Percentiles rank a stretch among this genome's conserved stretches.
These are phyloP conservation scores for Hypanus sabinus DNA, from an alignment of 2,113 vertebrate species.

Conservation along the genomic window DNA sequence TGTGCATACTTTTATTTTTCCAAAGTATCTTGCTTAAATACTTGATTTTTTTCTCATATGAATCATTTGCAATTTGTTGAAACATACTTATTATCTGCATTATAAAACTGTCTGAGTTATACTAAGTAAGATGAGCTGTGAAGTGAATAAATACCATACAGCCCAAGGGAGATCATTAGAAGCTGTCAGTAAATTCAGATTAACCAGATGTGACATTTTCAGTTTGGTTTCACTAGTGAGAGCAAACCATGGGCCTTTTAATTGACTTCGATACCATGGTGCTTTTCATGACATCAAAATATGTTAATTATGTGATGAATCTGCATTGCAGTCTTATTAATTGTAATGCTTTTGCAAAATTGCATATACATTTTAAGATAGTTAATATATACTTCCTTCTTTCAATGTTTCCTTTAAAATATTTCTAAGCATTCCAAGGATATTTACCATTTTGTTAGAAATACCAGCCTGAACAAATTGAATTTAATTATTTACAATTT, in stretches of 20 bases:
- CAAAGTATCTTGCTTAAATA: slow-evolving; percentile 38
- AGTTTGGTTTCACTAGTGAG: background rate
- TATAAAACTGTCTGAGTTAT: slow-evolving; percentile 21
- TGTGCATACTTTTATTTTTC: slow-evolving; percentile 41
- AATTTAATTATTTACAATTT: background rate
- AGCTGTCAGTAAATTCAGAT: slow-evolving; percentile 21
- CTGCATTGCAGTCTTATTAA: background rate
- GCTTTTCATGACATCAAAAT: background rate
- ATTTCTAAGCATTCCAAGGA: background rate
- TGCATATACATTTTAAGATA: background rate
- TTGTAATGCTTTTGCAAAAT: background rate
- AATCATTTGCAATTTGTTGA: slow-evolving; percentile 43
- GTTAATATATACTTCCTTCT: background rate
- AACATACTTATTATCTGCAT: slow-evolving; percentile 40
- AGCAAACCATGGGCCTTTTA: background rate
- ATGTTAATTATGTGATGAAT: background rate
- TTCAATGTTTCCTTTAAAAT: background rate
- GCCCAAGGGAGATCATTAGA: slow-evolving; percentile 29
- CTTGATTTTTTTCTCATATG: slow-evolving; percentile 23
- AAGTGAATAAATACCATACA: slow-evolving; percentile 30
- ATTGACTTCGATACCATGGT: background rate
- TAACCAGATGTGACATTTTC: slow-evolving; percentile 35
- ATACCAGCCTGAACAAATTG: background rate
- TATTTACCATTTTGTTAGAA: background rate
- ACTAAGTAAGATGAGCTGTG: slow-evolving; percentile 22